These are phyloP conservation scores for Drosophila pegasa DNA, from an alignment of 2,888 invertebrate genomes.

Conservation along the genomic window DNA sequence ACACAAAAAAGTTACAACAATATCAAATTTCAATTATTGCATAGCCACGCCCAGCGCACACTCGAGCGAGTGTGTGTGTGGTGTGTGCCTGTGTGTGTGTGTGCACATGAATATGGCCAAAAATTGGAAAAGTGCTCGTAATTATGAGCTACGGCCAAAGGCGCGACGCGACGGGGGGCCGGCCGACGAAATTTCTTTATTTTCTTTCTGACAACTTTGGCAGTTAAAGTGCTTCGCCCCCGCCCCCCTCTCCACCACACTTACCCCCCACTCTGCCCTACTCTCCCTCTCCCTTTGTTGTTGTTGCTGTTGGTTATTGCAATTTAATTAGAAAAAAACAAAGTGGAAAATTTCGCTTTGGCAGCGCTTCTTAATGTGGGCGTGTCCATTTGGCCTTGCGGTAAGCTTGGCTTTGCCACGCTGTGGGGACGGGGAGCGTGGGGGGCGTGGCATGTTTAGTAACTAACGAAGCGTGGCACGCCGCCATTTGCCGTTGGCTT, in stretches of 20 bases:
- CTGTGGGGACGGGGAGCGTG: background rate
- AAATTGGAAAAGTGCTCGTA: conserved; percentile 35
- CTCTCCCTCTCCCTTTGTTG: background rate
- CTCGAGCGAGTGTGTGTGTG: background rate
- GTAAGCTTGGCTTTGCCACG: background rate
- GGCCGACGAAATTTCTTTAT: conserved; percentile 22
- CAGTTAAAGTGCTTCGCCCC: conserved; percentile 71
- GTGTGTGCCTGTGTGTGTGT: background rate
- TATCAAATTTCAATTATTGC: conserved; percentile 45
- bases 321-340: conserved; percentile 75
- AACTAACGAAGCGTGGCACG: conserved; percentile 69
- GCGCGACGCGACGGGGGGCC: background rate
- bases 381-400: conserved; percentile 29
- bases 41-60: conserved; percentile 4
- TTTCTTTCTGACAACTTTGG: conserved; percentile 52
- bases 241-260: background rate
- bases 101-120: background rate
- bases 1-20: conserved; percentile 11
- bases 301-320: conserved; percentile 55
- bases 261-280: too few species aligned
- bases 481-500: conserved; percentile 48
- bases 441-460: background rate
- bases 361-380: conserved; percentile 27
- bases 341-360: conserved; percentile 61
- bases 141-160: conserved; percentile 55